Evolutionary conservation across 92 coral and sea anemone genomes (phyloP).

Genomic region (Actinostola sp.): DNA sequence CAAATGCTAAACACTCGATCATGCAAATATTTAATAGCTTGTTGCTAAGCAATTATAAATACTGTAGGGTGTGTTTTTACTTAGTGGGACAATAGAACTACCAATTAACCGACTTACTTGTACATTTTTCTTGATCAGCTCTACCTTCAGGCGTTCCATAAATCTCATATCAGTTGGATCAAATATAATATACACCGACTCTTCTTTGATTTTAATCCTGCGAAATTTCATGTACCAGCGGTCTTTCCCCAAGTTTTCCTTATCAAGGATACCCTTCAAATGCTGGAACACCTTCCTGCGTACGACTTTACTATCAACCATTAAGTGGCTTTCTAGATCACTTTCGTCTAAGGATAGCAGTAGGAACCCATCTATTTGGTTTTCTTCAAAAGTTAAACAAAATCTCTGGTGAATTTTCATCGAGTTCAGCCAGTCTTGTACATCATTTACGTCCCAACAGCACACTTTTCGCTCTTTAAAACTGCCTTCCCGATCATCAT

Average conservation of each 20-base stretch:
- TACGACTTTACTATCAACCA: constrained; percentile 85
- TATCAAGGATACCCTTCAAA: constrained; percentile 66
- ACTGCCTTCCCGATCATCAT: constrained; percentile 48
- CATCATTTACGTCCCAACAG: constrained; percentile 78
- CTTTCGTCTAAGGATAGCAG: constrained; percentile 66
- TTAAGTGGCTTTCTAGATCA: constrained; percentile 70
- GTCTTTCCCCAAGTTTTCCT: constrained; percentile 58
- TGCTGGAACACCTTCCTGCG: constrained; percentile 75
- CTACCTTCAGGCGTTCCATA: constrained; percentile 61
- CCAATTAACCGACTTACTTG: constrained; percentile 59
- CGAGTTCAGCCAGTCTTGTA: constrained; percentile 83
- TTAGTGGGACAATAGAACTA: constrained; percentile 9
- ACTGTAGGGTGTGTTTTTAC: constrained; percentile 1
- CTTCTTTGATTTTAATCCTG: constrained; percentile 67
- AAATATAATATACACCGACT: constrained; percentile 75
- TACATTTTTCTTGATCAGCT: constrained; percentile 59
- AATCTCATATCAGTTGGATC: constrained; percentile 81
- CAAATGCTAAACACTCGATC: constrained; percentile 2
- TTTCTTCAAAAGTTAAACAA: constrained; percentile 86
- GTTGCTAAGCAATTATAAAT: constrained; percentile 20
- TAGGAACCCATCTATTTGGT: constrained; percentile 86
- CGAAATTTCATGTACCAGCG: constrained; percentile 76
- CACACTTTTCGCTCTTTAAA: constrained; percentile 60
- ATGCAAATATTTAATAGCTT: not conserved
- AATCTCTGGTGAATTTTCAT: constrained; percentile 86